phyloP scores from a whole-genome alignment of 2,113 vertebrate genomes.

The Geothlypis trichas region DNA sequence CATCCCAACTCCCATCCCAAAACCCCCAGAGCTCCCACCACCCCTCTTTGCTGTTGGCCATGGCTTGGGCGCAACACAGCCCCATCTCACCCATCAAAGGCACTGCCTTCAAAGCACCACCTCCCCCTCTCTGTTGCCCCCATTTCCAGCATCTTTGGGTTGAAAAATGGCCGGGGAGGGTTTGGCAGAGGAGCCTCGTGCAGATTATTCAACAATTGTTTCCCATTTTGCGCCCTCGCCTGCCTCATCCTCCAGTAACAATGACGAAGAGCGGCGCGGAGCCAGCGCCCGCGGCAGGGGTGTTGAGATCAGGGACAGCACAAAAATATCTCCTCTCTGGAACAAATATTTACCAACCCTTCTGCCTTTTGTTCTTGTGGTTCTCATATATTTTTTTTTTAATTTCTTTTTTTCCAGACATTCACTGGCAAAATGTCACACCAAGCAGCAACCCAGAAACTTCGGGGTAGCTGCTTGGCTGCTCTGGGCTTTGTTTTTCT shows the following conservation, averaged over 20 bases:
- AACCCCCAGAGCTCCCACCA: neutral
- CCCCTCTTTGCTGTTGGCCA: neutral
- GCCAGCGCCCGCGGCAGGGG: slow-evolving; percentile 69
- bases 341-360: slow-evolving; percentile 72
- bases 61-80: rapidly evolving
- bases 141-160: slow-evolving; percentile 37
- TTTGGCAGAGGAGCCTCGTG: slow-evolving; percentile 31
- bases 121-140: neutral
- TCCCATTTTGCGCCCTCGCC: slow-evolving; percentile 67
- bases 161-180: slow-evolving; percentile 27
- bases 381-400: slow-evolving; percentile 50
- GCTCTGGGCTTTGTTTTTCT: slow-evolving; percentile 56
- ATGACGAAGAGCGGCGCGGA: slow-evolving; percentile 66
- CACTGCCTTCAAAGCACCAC: neutral
- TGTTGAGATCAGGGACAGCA: slow-evolving; percentile 71
- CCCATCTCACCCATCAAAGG: neutral
- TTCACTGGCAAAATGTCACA: slow-evolving; percentile 68
- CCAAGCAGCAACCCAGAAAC: slow-evolving; percentile 58
- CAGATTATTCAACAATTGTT: slow-evolving; percentile 67
- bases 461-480: slow-evolving; percentile 57
- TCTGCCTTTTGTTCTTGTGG: slow-evolving; percentile 71
- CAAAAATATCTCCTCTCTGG: slow-evolving; percentile 72
- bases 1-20: rapidly evolving
- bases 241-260: slow-evolving; percentile 70
- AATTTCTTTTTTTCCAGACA: slow-evolving; percentile 40